Evolutionary conservation across 2,113 vertebrate genomes (phyloP).

Genomic region (Elgaria multicarinata): DNA sequence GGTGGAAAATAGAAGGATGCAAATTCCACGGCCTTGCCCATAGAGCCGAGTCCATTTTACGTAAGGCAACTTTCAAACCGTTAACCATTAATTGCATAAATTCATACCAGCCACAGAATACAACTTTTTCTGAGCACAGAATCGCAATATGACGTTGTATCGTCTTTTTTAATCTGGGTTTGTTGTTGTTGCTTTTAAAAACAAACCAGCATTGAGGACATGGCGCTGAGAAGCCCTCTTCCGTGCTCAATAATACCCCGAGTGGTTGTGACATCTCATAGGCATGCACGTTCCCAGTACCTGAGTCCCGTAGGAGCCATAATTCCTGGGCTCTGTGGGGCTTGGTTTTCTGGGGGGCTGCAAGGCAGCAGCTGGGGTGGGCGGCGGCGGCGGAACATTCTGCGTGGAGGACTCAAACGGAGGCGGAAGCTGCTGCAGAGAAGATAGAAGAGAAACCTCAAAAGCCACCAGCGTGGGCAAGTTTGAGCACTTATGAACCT

Average conservation of each 20-base stretch:
- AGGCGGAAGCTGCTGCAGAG: constrained; percentile 71
- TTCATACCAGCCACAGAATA: not conserved
- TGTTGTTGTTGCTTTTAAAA: too few relatives aligned
- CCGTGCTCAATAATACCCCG: too few relatives aligned
- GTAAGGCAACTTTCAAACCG: not conserved
- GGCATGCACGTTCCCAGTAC: constrained; percentile 54
- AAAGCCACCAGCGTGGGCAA: too few relatives aligned
- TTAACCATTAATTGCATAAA: too few relatives aligned
- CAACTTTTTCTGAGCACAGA: not conserved
- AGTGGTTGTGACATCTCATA: too few relatives aligned
- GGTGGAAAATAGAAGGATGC: not conserved
- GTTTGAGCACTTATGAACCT: not conserved
- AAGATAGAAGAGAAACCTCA: not conserved
- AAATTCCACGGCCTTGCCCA: not conserved
- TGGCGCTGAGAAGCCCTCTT: too few relatives aligned
- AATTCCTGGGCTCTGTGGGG: constrained; percentile 89
- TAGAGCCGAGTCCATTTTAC: not conserved
- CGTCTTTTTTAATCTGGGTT: too few relatives aligned
- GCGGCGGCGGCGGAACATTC: constrained; percentile 52
- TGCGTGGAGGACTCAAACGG: constrained; percentile 73
- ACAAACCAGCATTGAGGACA: too few relatives aligned
- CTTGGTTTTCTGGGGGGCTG: constrained; percentile 80
- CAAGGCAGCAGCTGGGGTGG: constrained; percentile 64
- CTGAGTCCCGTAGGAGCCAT: constrained; percentile 92
- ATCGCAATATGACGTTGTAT: too few relatives aligned